These are phyloP conservation scores for Morinoia aosen DNA, from an alignment of 2,888 invertebrate species.

Conservation along the genomic window DNA sequence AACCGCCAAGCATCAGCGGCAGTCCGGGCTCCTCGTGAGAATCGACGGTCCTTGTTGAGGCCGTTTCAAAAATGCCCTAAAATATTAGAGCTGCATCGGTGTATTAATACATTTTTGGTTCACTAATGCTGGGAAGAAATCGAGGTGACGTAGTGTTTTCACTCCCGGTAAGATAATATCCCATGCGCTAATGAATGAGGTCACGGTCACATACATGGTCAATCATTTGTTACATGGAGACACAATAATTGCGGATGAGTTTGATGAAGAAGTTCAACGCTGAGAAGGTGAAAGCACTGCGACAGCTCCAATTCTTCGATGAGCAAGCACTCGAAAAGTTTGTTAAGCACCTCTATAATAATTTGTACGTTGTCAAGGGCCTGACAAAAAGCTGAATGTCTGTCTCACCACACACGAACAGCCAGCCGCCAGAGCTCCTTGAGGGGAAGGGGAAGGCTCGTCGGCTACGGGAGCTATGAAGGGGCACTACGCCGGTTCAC, in stretches of 20 bases:
- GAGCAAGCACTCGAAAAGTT: slow-evolving; percentile 50
- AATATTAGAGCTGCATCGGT: neutral
- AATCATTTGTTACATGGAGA: neutral
- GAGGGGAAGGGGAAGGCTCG: slow-evolving; percentile 20
- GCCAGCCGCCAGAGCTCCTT: slow-evolving; percentile 18
- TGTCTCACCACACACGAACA: slow-evolving; percentile 2
- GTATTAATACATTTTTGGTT: slow-evolving; percentile 8
- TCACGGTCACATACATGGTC: neutral
- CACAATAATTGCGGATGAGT: neutral
- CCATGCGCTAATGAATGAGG: neutral
- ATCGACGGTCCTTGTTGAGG: neutral
- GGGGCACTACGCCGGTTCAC: slow-evolving; percentile 34
- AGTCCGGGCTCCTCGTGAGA: slow-evolving; percentile 44
- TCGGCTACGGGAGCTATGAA: slow-evolving; percentile 9
- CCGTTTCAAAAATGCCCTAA: slow-evolving; percentile 17
- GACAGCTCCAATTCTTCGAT: slow-evolving; percentile 42
- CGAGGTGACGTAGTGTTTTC: slow-evolving; percentile 15
- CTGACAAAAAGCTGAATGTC: slow-evolving; percentile 49
- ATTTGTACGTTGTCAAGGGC: slow-evolving; percentile 49
- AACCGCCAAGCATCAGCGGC: neutral
- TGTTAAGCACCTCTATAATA: slow-evolving; percentile 53
- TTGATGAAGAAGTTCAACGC: neutral
- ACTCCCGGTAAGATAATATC: slow-evolving; percentile 1
- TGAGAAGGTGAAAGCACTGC: slow-evolving; percentile 28
- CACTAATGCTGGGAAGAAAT: slow-evolving; percentile 44